A percentile compares a stretch with the other conserved stretches of the same genome.
Evolutionary conservation across 2,888 invertebrate genomes (phyloP).

Genomic region (Dryadula phaetusa): DNA sequence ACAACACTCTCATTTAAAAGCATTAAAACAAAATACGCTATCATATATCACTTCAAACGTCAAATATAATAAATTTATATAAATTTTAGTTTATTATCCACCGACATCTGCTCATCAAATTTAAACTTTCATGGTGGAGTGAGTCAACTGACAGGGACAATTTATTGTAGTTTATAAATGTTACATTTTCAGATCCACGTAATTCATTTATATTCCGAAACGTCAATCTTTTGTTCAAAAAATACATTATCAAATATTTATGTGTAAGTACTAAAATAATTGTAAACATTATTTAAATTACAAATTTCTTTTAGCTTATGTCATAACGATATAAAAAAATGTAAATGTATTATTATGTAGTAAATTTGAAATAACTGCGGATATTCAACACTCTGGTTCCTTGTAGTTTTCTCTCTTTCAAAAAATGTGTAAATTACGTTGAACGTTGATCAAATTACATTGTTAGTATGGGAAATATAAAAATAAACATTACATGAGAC

Average conservation of each 20-base stretch:
- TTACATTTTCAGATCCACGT: conserved; percentile 73
- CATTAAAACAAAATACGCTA: conserved; percentile 23
- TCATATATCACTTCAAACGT: conserved; percentile 22
- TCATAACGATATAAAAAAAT: background rate
- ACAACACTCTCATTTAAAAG: background rate
- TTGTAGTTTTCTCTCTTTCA: too few species aligned
- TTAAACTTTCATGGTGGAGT: conserved; percentile 75
- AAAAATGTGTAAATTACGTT: too few species aligned
- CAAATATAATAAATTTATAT: conserved; percentile 27
- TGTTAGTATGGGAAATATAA: too few species aligned
- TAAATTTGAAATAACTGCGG: too few species aligned
- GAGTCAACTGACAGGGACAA: conserved; percentile 77
- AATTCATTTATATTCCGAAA: conserved; percentile 35
- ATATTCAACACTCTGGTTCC: too few species aligned
- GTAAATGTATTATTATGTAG: background rate
- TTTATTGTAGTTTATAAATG: conserved; percentile 74
- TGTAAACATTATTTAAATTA: background rate
- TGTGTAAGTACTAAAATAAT: background rate
- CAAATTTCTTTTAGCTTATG: background rate
- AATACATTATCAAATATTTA: conserved; percentile 14
- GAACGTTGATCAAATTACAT: too few species aligned
- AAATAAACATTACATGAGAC: too few species aligned
- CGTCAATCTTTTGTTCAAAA: conserved; percentile 28
- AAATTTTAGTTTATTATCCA: conserved; percentile 60
- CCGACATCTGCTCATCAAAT: conserved; percentile 76